Conservation (phyloP, 2,797 vertebrate genomes). For the Ctenochaetus hawaiiensis region DNA sequence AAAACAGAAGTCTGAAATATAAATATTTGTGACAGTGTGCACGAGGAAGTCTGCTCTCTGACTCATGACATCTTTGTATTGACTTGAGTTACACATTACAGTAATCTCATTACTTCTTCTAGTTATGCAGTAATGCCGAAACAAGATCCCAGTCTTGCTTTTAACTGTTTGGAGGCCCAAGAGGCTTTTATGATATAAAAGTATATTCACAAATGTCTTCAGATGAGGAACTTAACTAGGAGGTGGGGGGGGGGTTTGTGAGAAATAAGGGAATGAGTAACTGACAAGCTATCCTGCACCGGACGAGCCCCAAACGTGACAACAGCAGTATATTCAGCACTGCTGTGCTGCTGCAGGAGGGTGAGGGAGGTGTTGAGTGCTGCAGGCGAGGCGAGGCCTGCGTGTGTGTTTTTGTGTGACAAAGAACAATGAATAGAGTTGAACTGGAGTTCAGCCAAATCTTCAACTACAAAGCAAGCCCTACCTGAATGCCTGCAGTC, state of each 20-base stretch:
- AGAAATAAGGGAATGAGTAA: conserved; percentile 69
- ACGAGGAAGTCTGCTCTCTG: conserved; percentile 3
- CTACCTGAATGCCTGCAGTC: conserved; percentile 14
- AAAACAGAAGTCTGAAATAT: background rate
- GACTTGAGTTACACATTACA: background rate
- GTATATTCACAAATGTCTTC: background rate
- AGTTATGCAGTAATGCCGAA: background rate
- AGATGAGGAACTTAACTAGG: background rate
- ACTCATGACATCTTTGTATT: background rate
- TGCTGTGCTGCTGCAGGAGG: conserved; percentile 44
- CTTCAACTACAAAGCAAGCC: conserved; percentile 35
- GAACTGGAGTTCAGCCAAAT: conserved; percentile 55
- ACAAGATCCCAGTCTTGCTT: background rate
- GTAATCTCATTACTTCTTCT: background rate
- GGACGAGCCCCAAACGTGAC: conserved; percentile 73
- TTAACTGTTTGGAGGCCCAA: background rate
- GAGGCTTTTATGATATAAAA: background rate
- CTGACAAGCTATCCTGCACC: conserved; percentile 58
- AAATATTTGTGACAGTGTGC: background rate
- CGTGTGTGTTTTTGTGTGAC: conserved; percentile 26
- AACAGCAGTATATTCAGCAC: conserved; percentile 64
- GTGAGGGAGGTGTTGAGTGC: conserved; percentile 52
- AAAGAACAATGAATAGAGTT: conserved; percentile 37
- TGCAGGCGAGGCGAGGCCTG: conserved; percentile 73
- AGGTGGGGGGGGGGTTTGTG: background rate